Percentiles rank a stretch among this genome's conserved stretches.
These are phyloP conservation scores for Elysia chlorotica DNA, from an alignment of 1,140 invertebrate genomes.

Conservation along the genomic window DNA sequence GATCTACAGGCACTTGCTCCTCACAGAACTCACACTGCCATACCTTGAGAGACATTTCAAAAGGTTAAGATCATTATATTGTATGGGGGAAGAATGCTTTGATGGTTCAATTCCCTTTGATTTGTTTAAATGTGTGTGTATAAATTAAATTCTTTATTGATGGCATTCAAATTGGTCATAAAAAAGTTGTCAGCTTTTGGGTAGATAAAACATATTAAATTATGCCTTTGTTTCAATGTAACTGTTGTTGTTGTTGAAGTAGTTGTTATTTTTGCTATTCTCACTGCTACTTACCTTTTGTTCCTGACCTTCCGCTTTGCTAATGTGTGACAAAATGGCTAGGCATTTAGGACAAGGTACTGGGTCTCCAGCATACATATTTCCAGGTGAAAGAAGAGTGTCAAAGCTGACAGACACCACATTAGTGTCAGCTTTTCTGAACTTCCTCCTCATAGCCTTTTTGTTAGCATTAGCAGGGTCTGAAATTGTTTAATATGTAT, in stretches of 20 bases:
- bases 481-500: background rate
- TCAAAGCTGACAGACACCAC: slow-evolving; percentile 53
- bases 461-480: background rate
- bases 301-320: slow-evolving; percentile 30
- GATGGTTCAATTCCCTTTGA: too few relatives aligned
- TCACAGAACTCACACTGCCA: slow-evolving; percentile 60
- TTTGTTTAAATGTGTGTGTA: too few relatives aligned
- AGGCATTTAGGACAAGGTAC: slow-evolving; percentile 43
- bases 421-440: slow-evolving; percentile 56
- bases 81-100: too few relatives aligned
- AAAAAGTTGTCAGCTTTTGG: too few relatives aligned
- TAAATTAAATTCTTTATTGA: too few relatives aligned
- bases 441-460: slow-evolving; percentile 12
- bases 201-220: too few relatives aligned
- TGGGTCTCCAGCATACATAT: slow-evolving; percentile 59
- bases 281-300: background rate
- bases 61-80: too few relatives aligned
- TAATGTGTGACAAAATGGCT: slow-evolving; percentile 52
- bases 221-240: too few relatives aligned
- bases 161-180: too few relatives aligned
- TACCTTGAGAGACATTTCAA: slow-evolving; percentile 32
- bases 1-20: slow-evolving; percentile 44
- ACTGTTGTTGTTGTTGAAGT: too few relatives aligned
- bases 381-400: slow-evolving; percentile 45
- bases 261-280: background rate